Evolutionary conservation across 64 coral and sea anemone genomes (phyloP).

Genomic region (Cladopsammia gracilis): DNA sequence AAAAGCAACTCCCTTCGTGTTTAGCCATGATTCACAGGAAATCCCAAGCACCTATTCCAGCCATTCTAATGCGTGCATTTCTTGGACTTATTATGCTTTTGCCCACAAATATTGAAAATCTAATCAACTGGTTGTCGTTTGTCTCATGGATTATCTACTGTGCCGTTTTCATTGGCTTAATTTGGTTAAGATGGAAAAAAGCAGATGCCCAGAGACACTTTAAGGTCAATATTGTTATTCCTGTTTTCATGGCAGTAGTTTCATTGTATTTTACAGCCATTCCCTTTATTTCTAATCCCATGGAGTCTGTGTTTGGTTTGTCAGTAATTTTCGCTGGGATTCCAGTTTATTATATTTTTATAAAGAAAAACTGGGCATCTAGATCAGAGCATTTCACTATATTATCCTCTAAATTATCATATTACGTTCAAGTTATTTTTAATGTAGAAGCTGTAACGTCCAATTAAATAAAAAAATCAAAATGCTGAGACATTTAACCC

Average conservation of each 20-base stretch:
- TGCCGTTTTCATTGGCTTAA: slow-evolving; percentile 52
- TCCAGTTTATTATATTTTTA: slow-evolving; percentile 62
- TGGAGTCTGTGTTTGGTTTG: slow-evolving; percentile 62
- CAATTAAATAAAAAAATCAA: no score
- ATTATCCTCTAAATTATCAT: not conserved
- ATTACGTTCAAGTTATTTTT: slow-evolving; percentile 25
- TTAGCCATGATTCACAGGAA: slow-evolving; percentile 57
- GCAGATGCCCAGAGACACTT: slow-evolving; percentile 38
- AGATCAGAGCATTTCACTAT: not conserved
- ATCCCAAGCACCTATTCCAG: slow-evolving; percentile 70
- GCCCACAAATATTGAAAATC: slow-evolving; percentile 69
- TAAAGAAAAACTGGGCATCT: slow-evolving; percentile 20
- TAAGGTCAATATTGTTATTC: slow-evolving; percentile 63
- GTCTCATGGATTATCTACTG: slow-evolving; percentile 64
- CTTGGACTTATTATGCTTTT: slow-evolving; percentile 73
- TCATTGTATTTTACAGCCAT: slow-evolving; percentile 68
- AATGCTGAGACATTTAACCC: no score
- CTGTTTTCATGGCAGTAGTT: slow-evolving; percentile 57
- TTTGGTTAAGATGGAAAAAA: slow-evolving; percentile 67
- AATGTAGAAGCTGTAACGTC: not conserved
- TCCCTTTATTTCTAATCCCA: slow-evolving; percentile 59
- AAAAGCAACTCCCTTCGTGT: slow-evolving; percentile 68
- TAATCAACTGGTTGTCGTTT: slow-evolving; percentile 75
- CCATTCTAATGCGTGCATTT: slow-evolving; percentile 29
- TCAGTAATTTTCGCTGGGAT: slow-evolving; percentile 51